These are phyloP conservation scores for Euphonia xanthogaster DNA, from an alignment of 2,797 vertebrate species.

Conservation along the genomic window DNA sequence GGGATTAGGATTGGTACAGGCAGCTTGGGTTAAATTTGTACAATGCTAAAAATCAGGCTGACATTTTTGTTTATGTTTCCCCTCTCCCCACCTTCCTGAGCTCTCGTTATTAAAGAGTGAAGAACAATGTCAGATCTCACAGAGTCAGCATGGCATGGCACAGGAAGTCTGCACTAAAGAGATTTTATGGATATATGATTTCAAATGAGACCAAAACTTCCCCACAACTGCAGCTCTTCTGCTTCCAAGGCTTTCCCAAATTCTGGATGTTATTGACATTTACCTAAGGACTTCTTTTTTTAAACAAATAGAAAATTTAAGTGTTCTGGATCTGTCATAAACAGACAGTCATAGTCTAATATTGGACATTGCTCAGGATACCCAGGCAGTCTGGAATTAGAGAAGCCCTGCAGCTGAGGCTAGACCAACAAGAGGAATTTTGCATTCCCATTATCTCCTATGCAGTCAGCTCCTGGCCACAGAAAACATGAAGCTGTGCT, in stretches of 20 bases:
- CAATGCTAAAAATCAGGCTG: conserved; percentile 8
- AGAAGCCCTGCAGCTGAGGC: background rate
- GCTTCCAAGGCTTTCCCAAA: background rate
- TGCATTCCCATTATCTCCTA: background rate
- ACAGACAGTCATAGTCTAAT: background rate
- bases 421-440: background rate
- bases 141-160: background rate
- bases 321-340: background rate
- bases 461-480: background rate
- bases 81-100: background rate
- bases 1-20: conserved; percentile 48
- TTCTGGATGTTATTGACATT: background rate
- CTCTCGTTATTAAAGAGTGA: background rate
- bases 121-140: conserved; percentile 27
- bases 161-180: background rate
- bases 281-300: background rate
- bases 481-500: background rate
- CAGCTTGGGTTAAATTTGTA: conserved; percentile 32
- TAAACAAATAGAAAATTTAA: background rate
- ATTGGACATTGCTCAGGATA: background rate
- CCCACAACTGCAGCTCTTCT: background rate
- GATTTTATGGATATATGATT: background rate
- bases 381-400: background rate
- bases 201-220: background rate
- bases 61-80: conserved; percentile 43